A percentile compares a stretch with the other conserved stretches of the same genome.
Evolutionary conservation across 2,113 vertebrate genomes (phyloP).

Genomic region (Oostethus manadensis): DNA sequence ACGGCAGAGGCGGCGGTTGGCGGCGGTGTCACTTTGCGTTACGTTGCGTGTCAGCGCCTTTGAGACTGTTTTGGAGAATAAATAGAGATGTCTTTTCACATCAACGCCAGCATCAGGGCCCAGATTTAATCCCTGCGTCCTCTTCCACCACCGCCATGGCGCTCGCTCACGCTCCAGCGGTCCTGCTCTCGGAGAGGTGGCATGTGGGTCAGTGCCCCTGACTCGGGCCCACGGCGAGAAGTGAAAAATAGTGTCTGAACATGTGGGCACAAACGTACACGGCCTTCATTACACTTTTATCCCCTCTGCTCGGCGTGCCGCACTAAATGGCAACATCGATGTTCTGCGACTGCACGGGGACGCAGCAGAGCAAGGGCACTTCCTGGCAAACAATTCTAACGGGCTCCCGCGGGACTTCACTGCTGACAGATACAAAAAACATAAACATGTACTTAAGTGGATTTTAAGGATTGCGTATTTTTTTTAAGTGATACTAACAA

Average conservation of each 20-base stretch:
- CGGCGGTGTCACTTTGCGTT: constrained; percentile 51
- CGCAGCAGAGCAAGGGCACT: constrained; percentile 15
- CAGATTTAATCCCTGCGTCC: constrained; percentile 16
- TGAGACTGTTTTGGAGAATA: constrained; percentile 51
- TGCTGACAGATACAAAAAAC: too few species aligned
- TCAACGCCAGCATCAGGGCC: constrained; percentile 38
- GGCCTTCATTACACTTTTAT: not conserved
- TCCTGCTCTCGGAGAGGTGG: constrained; percentile 31
- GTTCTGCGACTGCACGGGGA: constrained; percentile 15
- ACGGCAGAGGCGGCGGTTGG: constrained; percentile 27
- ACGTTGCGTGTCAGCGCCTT: constrained; percentile 26
- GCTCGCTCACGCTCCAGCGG: constrained; percentile 30
- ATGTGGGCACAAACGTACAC: constrained; percentile 6
- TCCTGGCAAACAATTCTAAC: not conserved
- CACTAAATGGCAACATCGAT: not conserved
- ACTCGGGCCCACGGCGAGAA: constrained; percentile 51
- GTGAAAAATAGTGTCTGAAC: constrained; percentile 31
- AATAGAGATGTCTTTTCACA: constrained; percentile 56
- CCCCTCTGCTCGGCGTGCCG: not conserved
- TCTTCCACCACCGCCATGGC: not conserved
- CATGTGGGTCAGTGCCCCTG: constrained; percentile 56
- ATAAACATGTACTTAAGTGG: too few species aligned
- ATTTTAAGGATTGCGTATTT: too few species aligned
- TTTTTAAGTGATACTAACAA: too few species aligned
- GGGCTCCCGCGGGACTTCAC: too few species aligned